Base-by-base conservation (phyloP, 2,113 vertebrate genomes). In the Haliaeetus leucogaster region DNA sequence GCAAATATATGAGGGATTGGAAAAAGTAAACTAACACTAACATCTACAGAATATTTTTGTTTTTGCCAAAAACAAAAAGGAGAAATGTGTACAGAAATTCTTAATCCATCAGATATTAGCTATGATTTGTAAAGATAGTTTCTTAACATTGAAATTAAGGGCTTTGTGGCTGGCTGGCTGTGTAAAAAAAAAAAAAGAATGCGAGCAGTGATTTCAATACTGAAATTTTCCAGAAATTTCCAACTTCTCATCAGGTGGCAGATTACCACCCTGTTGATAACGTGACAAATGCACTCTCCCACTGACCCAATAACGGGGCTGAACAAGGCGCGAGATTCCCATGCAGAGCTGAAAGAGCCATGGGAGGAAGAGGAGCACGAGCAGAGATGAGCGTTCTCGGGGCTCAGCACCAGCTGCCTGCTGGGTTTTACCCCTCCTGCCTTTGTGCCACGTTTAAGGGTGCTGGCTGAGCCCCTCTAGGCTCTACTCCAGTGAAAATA, bases 361-460 rank as follows among this genome's bases (percentile, higher is more conserved):
- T 5, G 26, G 40, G 38, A 55, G 30, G 47, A n/a, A 53, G 38
- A 32, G 16, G 16, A 9, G 19, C 10, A 5, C 3, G 68, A 22
- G 52, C 1, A 0, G 52, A 25, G 26, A 3, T 21, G 21, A 18
- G 45, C 0, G 0, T 38, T 45, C 62, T 27, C 0, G 1, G 52
- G 32, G 78, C n/a, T 81, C 42, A 18, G n/a, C 77, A 65, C 67
- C 36, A 22, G 43, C 77, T 50, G 16, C 59, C 30, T 21, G 17
- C 43, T 16, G 62, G 10, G 16, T 11, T 82, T 76, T 45, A 45
- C 11, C 32, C 45, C 45, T 61, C 36, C 68, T 58, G 78, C 52
- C 43, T 13, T 29, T 11, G 38, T 47, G 79, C 19, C 34, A 4
- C 0, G 23, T 38, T 23, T 23, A 56, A 78, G 25, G 32, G 65